Evolutionary conservation across 37 sponge, comb jelly and placozoan species (phyloP).

Genomic region (Amphimedon queenslandica): DNA sequence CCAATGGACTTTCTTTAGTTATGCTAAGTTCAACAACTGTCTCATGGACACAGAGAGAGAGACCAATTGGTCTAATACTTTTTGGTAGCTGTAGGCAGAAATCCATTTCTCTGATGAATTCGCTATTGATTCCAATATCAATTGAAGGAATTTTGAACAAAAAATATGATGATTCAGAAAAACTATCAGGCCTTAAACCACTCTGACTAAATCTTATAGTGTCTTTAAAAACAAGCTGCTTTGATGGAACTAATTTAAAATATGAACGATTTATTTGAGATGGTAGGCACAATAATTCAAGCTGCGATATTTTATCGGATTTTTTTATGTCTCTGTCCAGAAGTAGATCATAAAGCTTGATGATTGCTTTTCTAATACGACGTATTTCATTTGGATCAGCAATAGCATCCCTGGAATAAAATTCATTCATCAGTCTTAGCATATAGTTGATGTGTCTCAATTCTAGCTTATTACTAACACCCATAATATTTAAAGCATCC

Average conservation of each 20-base stretch:
- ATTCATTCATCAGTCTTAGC: constrained; percentile 10
- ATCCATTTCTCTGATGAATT: not conserved
- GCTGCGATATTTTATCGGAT: not conserved
- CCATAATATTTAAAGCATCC: constrained; percentile 10
- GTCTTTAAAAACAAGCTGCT: not conserved
- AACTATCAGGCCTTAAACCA: not conserved
- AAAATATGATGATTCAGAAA: not conserved
- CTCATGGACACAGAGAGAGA: constrained; percentile 10
- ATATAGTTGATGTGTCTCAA: constrained; percentile 28
- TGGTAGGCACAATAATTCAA: not conserved
- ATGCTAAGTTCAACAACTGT: not conserved
- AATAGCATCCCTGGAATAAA: not conserved
- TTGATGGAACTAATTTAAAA: not conserved
- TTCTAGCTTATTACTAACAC: not conserved
- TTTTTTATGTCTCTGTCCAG: not conserved
- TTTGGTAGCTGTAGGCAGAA: constrained; percentile 20
- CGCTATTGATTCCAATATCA: not conserved
- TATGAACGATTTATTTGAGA: not conserved
- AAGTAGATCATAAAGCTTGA: not conserved
- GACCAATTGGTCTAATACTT: constrained; percentile 13
- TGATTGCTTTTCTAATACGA: constrained; percentile 2
- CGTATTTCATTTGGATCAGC: constrained; percentile 27
- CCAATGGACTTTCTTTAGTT: not conserved
- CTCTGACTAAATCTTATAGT: not conserved
- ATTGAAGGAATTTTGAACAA: not conserved